phyloP scores from a whole-genome alignment of 1,140 invertebrate genomes.

The Mya arenaria region DNA sequence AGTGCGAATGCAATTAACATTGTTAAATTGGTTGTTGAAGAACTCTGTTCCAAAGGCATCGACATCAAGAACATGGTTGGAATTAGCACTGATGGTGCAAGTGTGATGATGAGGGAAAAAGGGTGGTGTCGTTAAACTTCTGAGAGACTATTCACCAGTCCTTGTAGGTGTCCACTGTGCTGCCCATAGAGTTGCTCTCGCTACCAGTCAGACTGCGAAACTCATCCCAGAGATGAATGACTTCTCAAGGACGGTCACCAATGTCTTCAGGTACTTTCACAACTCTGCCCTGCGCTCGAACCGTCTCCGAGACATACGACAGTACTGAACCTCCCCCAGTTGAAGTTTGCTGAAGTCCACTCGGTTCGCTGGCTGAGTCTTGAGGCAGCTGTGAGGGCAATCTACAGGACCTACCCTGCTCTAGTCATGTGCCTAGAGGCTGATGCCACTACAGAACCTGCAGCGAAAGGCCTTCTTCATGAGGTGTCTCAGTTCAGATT shows the following conservation, averaged over 20 bases:
- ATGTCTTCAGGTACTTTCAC: constrained; percentile 10
- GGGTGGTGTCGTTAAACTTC: not conserved
- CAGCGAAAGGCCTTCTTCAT: constrained; percentile 6
- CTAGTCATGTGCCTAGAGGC: constrained; percentile 26
- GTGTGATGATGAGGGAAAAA: constrained; percentile 3
- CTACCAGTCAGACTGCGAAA: not conserved
- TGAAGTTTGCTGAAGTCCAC: constrained; percentile 7
- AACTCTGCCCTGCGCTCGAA: constrained; percentile 2
- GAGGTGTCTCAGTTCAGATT: constrained; percentile 31
- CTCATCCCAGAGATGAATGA: not conserved
- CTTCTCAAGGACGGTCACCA: not conserved
- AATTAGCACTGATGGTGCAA: constrained; percentile 8
- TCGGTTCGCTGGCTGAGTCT: constrained; percentile 3
- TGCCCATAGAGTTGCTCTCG: not conserved
- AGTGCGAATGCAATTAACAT: too few species aligned
- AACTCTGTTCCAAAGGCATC: not conserved
- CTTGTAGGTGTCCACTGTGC: constrained; percentile 11
- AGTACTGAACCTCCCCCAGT: not conserved
- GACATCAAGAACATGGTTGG: constrained; percentile 4
- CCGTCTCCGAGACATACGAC: not conserved
- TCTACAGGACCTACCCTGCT: constrained; percentile 9
- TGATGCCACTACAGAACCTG: not conserved
- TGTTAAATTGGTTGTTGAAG: not conserved
- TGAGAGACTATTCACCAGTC: not conserved
- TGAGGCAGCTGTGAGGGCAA: not conserved